phyloP scores from a whole-genome alignment of 2,113 vertebrate species.

The Caranx ignobilis region DNA sequence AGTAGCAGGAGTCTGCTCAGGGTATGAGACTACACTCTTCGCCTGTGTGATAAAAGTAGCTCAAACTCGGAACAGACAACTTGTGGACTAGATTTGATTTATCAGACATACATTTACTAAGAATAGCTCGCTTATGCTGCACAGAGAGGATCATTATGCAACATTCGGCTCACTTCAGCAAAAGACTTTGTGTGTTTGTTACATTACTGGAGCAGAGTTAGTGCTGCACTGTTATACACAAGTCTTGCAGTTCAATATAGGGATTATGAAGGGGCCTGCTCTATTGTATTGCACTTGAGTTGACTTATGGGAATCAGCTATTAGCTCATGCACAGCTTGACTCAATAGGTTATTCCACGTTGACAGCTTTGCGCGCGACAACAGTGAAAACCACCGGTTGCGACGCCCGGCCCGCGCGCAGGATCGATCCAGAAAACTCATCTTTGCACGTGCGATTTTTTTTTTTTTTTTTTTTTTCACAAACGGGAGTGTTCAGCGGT shows the following conservation, averaged over 20 bases:
- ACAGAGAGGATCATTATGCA: background rate
- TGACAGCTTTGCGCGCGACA: slow-evolving; percentile 15
- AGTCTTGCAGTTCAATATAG: slow-evolving; percentile 32
- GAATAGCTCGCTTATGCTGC: slow-evolving; percentile 18
- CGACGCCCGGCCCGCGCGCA: background rate
- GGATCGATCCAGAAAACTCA: slow-evolving; percentile 66
- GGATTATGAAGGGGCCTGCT: slow-evolving; percentile 47
- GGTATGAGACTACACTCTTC: slow-evolving; percentile 65
- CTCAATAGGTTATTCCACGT: slow-evolving; percentile 20
- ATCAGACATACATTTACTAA: slow-evolving; percentile 43
- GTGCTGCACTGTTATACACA: background rate
- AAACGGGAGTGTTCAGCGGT: slow-evolving; percentile 38
- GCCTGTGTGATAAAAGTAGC: slow-evolving; percentile 39
- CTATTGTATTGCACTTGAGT: slow-evolving; percentile 49
- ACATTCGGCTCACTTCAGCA: slow-evolving; percentile 16
- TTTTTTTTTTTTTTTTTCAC: slow-evolving; percentile 12
- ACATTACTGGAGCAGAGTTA: slow-evolving; percentile 6
- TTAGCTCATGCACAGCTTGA: slow-evolving; percentile 28
- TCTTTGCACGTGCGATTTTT: slow-evolving; percentile 27
- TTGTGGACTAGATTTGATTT: slow-evolving; percentile 37
- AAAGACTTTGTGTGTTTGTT: background rate
- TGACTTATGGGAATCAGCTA: slow-evolving; percentile 60
- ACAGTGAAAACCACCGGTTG: slow-evolving; percentile 64
- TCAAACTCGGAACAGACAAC: slow-evolving; percentile 59
- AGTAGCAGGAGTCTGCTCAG: slow-evolving; percentile 70